Percentiles rank a stretch among this genome's conserved stretches.
phyloP scores from a whole-genome alignment of 2,888 invertebrate genomes.

The Siphonodentalium dalli region DNA sequence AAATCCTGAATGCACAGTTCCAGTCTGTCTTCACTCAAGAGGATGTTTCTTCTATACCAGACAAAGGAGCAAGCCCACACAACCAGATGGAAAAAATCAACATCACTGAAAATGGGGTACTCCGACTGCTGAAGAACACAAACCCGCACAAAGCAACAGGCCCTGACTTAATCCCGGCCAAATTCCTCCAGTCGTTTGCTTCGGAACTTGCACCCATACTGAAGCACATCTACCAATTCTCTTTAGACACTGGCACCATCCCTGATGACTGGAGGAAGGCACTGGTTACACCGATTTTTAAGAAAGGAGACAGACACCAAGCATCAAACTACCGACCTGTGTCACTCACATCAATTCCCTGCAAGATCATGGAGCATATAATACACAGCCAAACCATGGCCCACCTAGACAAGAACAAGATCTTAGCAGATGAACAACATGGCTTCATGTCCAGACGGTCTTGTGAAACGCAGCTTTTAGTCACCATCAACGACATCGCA shows the following conservation, averaged over 20 bases:
- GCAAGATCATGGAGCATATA: slow-evolving; percentile 24
- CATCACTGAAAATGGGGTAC: background rate
- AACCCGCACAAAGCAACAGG: slow-evolving; percentile 1
- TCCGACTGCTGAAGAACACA: background rate
- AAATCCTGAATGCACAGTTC: slow-evolving; percentile 4
- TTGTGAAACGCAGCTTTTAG: slow-evolving; percentile 14
- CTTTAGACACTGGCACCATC: slow-evolving; percentile 1
- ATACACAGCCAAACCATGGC: slow-evolving; percentile 14
- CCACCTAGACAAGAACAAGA: slow-evolving; percentile 4
- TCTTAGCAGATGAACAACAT: slow-evolving; percentile 7
- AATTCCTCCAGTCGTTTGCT: background rate
- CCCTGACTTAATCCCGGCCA: background rate
- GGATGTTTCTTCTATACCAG: background rate
- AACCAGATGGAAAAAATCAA: background rate
- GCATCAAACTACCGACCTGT: slow-evolving; percentile 9
- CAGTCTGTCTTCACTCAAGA: slow-evolving; percentile 1
- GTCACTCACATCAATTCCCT: slow-evolving; percentile 8
- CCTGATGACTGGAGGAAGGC: background rate
- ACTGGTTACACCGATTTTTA: slow-evolving; percentile 1
- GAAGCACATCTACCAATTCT: slow-evolving; percentile 1
- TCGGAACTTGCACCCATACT: no score
- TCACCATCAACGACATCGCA: slow-evolving; percentile 5
- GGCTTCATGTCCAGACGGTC: slow-evolving; percentile 6
- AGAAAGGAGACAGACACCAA: slow-evolving; percentile 9
- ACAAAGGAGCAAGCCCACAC: background rate